phyloP scores from a whole-genome alignment of 2,888 invertebrate species.

The Harpagoxenus sublaevis region DNA sequence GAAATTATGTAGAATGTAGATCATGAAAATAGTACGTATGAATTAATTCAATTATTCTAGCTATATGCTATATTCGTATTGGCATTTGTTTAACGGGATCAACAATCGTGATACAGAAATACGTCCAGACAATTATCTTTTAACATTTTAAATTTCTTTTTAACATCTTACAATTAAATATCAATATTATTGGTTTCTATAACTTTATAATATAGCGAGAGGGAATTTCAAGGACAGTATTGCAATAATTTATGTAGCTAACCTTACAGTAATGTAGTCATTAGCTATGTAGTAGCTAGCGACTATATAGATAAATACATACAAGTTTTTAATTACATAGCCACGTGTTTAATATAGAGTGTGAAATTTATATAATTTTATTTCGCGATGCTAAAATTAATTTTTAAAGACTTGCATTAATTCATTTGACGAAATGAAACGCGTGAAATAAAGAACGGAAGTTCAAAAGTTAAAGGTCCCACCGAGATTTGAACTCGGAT shows the following conservation, averaged over 20 bases:
- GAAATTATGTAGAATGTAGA: neutral
- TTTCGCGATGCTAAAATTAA: neutral
- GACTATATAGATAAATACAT: neutral
- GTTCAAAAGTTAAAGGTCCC: constrained; percentile 87
- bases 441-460: constrained; percentile 9
- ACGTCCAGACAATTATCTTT: neutral
- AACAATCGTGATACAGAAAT: neutral
- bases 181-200: neutral
- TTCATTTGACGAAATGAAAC: neutral
- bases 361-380: neutral
- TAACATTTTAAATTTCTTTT: neutral
- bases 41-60: neutral
- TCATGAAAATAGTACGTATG: neutral
- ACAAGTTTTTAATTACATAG: neutral
- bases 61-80: neutral
- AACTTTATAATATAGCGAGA: neutral
- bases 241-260: constrained; percentile 5
- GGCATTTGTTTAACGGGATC: neutral
- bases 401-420: neutral
- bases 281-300: neutral
- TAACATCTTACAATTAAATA: neutral
- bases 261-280: neutral
- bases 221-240: neutral
- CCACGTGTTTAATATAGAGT: neutral
- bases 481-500: constrained; percentile 94